A percentile compares a stretch with the other conserved stretches of the same genome.
phyloP scores from a whole-genome alignment of 2,888 invertebrate genomes.

The Trichogramma dendrolimi region DNA sequence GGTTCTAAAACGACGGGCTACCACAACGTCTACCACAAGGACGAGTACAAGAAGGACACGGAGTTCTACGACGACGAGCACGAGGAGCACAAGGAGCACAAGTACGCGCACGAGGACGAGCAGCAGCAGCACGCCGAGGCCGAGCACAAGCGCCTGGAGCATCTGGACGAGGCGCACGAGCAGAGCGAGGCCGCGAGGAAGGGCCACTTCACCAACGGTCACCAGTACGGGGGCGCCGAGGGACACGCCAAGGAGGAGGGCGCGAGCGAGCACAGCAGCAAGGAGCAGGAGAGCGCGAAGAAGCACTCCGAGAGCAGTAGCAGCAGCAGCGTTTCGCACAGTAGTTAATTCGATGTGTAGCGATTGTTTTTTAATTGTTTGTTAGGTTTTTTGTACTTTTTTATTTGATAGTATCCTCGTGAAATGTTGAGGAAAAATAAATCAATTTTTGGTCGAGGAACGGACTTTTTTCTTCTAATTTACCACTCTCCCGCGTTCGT shows the following conservation, averaged over 20 bases:
- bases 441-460: too few relatives aligned
- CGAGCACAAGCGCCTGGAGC: constrained; percentile 47
- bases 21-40: constrained; percentile 70
- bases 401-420: too few relatives aligned
- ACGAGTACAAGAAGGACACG: constrained; percentile 74
- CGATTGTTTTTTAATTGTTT: too few relatives aligned
- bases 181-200: constrained; percentile 54
- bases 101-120: constrained; percentile 55
- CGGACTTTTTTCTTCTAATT: too few relatives aligned
- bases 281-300: constrained; percentile 9
- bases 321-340: too few relatives aligned
- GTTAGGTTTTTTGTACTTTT: too few relatives aligned
- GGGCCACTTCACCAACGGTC: constrained; percentile 56
- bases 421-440: too few relatives aligned
- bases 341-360: too few relatives aligned
- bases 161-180: constrained; percentile 50
- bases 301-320: background rate
- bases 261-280: constrained; percentile 26
- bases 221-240: constrained; percentile 54
- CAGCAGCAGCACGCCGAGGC: constrained; percentile 54
- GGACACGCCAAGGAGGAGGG: constrained; percentile 52
- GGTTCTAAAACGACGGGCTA: constrained; percentile 69
- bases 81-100: constrained; percentile 62
- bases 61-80: constrained; percentile 72
- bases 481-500: too few relatives aligned